Base-by-base conservation (phyloP, 2,888 invertebrate species). In the Stenchaetothrips biformis region DNA sequence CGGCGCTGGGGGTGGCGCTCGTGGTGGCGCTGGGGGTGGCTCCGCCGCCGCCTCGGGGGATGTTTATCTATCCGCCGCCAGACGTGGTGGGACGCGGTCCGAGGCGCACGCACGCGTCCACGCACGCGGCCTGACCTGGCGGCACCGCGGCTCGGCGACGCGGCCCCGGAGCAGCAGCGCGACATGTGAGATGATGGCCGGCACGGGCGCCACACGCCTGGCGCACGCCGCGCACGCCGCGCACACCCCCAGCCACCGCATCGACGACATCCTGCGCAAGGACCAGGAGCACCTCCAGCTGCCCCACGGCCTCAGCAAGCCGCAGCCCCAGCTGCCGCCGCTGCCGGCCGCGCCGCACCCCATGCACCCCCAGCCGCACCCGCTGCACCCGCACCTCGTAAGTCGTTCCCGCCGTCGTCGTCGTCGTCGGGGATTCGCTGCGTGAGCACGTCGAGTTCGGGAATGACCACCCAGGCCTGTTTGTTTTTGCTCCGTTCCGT, bases 111-210 rank as follows among this genome's bases (percentile, higher is more conserved):
- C 37, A 37, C 37, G 37, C 37, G 37, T 37, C 37, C 2, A 37
- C 37, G 37, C 37, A 37, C 37, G 37, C 37, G 37, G n/a, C n/a
- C n/a, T n/a, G 37, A 37, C 37, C 37, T 37, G 37, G 37, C 37
- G 37, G 37, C 37, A 37, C 37, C 37, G 37, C 37, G 37, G 37
- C 13, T 13, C 53, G 53, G 53, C 53, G 53, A 16, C 53, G 53
- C 16, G 53, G 53, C 9, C 53, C 13, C 53, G 53, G 6, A 16
- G 13, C 13, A 16, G 59, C 21, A 21, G 21, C 67, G 25, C 67
- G 67, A 25, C 67, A 74, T 74, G 67, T 74, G 67, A 74, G 67
- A 74, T n/a, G 67, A 74, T 74, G 67, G 67, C 67, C 67, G 67
- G 25, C 7, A 25, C 67, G 21, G 67, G 67, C 67, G 25, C 21